Conservation (phyloP, 2,113 vertebrate genomes). For the Hymenochirus boettgeri region DNA sequence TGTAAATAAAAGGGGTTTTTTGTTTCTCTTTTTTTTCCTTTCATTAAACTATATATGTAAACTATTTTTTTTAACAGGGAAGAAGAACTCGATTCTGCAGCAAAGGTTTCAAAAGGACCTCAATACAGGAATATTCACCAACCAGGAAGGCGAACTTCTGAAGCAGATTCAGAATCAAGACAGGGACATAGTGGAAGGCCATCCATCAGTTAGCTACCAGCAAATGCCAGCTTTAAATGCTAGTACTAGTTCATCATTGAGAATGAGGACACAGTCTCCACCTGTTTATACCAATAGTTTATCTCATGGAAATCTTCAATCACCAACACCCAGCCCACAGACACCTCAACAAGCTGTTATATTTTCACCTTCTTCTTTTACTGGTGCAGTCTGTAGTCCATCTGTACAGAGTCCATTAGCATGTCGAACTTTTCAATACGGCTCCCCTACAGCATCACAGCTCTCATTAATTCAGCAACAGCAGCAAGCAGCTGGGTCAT, state of each 20-base stretch:
- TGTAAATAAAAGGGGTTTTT: no score
- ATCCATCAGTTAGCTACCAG: conserved; percentile 72
- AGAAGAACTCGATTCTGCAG: conserved; percentile 95
- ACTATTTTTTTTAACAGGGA: conserved; percentile 74
- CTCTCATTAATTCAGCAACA: conserved; percentile 80
- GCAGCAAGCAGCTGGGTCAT: conserved; percentile 60
- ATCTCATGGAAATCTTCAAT: conserved; percentile 77
- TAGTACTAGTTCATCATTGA: conserved; percentile 68
- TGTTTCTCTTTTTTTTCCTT: no score
- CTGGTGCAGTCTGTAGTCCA: conserved; percentile 80
- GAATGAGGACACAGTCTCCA: conserved; percentile 73
- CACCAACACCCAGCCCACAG: conserved; percentile 73
- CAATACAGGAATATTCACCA: conserved; percentile 97
- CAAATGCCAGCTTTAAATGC: conserved; percentile 73
- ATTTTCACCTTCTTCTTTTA: conserved; percentile 88
- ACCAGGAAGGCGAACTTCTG: conserved; percentile 96
- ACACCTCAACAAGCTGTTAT: conserved; percentile 69
- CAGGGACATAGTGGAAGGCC: conserved; percentile 93
- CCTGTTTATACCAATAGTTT: conserved; percentile 74
- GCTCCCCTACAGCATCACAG: conserved; percentile 85
- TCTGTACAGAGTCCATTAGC: conserved; percentile 86
- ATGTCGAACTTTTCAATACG: conserved; percentile 87
- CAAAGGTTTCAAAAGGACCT: conserved; percentile 98
- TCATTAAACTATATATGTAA: no score
- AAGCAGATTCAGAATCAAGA: conserved; percentile 98